These are phyloP conservation scores for Passer domesticus DNA, from an alignment of 2,113 vertebrate species.

Conservation along the genomic window DNA sequence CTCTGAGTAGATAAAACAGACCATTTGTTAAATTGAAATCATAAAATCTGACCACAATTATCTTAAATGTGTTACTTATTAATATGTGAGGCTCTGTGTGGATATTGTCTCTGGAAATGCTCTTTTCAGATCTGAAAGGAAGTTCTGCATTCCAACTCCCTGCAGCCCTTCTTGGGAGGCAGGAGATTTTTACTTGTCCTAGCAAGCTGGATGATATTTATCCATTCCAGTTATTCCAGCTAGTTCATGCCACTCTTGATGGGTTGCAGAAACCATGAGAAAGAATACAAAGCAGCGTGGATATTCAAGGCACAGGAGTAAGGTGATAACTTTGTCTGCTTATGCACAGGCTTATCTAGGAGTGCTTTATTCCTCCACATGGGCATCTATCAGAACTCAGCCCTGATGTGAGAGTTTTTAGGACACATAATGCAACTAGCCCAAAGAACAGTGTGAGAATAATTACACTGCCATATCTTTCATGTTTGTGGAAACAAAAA, in stretches of 20 bases:
- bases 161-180: slow-evolving; percentile 17
- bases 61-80: slow-evolving; percentile 43
- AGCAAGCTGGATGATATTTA: slow-evolving; percentile 32
- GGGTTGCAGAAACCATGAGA: slow-evolving; percentile 3
- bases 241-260: not conserved
- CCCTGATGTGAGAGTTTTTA: not conserved
- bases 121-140: slow-evolving; percentile 49
- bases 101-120: slow-evolving; percentile 51
- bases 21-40: not conserved
- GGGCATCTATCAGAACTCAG: not conserved
- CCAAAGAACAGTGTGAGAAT: not conserved
- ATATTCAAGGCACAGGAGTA: not conserved
- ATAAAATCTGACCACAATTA: not conserved
- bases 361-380: not conserved
- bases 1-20: not conserved
- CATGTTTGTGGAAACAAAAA: slow-evolving; percentile 10
- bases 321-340: not conserved
- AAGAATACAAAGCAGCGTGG: not conserved
- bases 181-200: not conserved
- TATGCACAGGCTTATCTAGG: not conserved
- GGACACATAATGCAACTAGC: not conserved
- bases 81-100: slow-evolving; percentile 21
- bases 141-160: not conserved
- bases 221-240: slow-evolving; percentile 43
- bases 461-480: not conserved